Base-by-base conservation (phyloP, 2,797 vertebrate genomes). In the Coregonus suidteri region DNA sequence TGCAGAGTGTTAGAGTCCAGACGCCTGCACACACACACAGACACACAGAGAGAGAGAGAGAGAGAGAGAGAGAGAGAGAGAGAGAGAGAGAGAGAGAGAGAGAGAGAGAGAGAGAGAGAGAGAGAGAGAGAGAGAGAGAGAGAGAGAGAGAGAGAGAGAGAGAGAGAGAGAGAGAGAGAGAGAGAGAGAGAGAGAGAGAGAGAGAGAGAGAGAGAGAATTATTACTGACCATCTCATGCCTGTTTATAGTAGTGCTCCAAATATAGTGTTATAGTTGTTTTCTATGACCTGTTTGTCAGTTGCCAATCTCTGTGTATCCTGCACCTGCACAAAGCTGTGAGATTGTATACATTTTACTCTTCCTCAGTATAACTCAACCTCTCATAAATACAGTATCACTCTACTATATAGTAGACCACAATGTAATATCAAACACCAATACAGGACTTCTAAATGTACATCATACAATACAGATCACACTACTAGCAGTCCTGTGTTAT, bases 1-100 rank as follows among this genome's bases (percentile, higher is more conserved):
- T 94, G 97, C 35, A 99, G 95, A 0, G 96, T 89, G 0, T 99
- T 99, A 0, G 98, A 99, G 88, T 99, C 98, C 90, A 99, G 90
- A 1, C 98, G 95, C 88, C 98, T 99, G 89, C 20, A 82, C 54
- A 14, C 30, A 73, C 31, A 34, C 31, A 25, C 25, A 25, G 25
- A 25, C 25, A 25, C 25, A 25, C 25, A 9, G 7, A 41, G 41
- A 1, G 37, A 41, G 1, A 41, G 6, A 41, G 37, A 41, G 37
- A 41, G 37, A 41, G 37, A 1, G 7, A 41, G 41, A 1, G 37
- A 41, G 1, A 41, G 6, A 41, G 37, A 41, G 37, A 41, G 37
- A 41, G 37, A 1, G 37, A 41, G 37, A 41, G 37, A 1, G 7
- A 41, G 41, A 1, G 37, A 41, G 1, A 41, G 6, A 41, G 37